Evolutionary conservation across 2,113 vertebrate genomes (phyloP).

Genomic region (Spea multiplicata): DNA sequence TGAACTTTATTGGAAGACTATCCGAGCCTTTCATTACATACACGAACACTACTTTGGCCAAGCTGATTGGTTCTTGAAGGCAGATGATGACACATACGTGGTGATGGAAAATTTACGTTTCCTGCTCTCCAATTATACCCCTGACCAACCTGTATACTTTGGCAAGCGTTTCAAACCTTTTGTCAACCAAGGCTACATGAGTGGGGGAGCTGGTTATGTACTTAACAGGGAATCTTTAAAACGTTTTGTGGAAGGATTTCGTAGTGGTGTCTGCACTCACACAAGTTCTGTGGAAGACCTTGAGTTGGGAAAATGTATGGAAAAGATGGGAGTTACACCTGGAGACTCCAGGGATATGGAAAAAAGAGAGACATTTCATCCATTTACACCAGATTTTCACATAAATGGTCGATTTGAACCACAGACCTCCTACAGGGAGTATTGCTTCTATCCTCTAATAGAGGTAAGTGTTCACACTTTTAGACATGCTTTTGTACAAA

Average conservation of each 20-base stretch:
- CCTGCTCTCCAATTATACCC: constrained; percentile 65
- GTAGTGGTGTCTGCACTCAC: constrained; percentile 60
- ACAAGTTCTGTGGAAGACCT: constrained; percentile 66
- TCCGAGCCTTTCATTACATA: constrained; percentile 69
- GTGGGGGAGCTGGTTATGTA: constrained; percentile 68
- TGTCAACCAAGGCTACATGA: constrained; percentile 76
- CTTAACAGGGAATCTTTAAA: constrained; percentile 69
- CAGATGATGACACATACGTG: constrained; percentile 68
- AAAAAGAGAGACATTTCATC: constrained; percentile 68
- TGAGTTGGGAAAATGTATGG: constrained; percentile 70
- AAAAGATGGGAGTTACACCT: constrained; percentile 67
- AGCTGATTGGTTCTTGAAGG: constrained; percentile 76
- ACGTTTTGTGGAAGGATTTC: constrained; percentile 63
- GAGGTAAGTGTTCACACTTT: constrained; percentile 60
- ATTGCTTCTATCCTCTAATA: constrained; percentile 74
- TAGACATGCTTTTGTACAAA: too few relatives aligned
- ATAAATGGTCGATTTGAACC: constrained; percentile 64
- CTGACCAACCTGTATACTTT: constrained; percentile 66
- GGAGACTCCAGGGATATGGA: constrained; percentile 65
- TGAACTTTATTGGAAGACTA: constrained; percentile 73
- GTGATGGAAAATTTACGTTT: constrained; percentile 72
- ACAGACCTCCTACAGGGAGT: constrained; percentile 76
- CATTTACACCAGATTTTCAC: constrained; percentile 67
- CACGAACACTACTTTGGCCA: constrained; percentile 62
- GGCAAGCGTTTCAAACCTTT: constrained; percentile 72